Base-by-base conservation (phyloP, 1,140 invertebrate species). In the Caligus rogercresseyi region DNA sequence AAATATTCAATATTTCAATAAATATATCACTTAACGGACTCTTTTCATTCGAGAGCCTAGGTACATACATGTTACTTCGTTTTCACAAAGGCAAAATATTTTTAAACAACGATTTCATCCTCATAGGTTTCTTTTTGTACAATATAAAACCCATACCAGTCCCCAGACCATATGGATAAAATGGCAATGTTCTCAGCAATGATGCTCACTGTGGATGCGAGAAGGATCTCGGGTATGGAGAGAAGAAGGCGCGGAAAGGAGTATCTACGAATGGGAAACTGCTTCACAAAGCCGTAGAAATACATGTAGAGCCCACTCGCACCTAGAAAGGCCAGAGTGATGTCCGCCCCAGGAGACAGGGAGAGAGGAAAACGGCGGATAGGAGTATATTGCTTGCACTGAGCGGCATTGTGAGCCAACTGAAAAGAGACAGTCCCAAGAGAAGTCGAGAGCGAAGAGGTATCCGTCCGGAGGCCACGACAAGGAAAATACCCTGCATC, bases 291-390 rank as follows among this genome's bases (percentile, higher is more conserved):
- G 65, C 92, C 92, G 75, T 95, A 94, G 52, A 95, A 80, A 71
- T 93, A 96, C 84, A 96, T 91, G 72, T 94, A 96, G 68, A 94
- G 83, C 72, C 90, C 92, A 2, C 92, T 85, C 2, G 74, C 89
- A 56, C 83, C 88, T 65, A 89, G 86, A 69, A 94, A 94, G 52
- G 85, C 84, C 73, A 86, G 89, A 1, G 90, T 68, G 65, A 90
- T 81, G 72, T 94, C 87, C 64, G 94, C 80, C 25, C 84, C 53
- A 60, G 82, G 79, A 56, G 86, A 83, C 73, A 88, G 87, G 0
- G 86, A 85, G 67, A 96, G 86, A 0, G 92, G 91, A 75, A 81
- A 3, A 90, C 70, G 1, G 80, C 80, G 1, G 86, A 86, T 57
- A 95, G 75, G 21, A 93, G 16, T 1, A 60, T 11, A 43, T 60